Evolutionary conservation across 2,888 invertebrate species (phyloP).

Genomic region (Megalurothrips usitatus): DNA sequence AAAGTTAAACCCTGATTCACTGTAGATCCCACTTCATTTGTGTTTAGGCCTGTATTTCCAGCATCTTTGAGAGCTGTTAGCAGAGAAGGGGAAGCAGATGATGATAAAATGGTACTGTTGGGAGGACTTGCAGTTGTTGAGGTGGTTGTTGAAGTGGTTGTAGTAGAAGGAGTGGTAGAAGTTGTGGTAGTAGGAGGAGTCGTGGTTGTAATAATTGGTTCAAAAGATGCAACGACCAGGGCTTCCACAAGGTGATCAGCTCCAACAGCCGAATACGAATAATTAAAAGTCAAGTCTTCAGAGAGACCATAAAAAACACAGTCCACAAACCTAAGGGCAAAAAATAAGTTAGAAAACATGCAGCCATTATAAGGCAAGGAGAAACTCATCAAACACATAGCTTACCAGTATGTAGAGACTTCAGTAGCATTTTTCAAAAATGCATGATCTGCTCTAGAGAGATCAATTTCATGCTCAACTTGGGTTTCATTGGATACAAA

Average conservation of each 20-base stretch:
- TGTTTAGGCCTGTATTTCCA: conserved; percentile 4
- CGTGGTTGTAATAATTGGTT: conserved; percentile 50
- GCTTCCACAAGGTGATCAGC: conserved; percentile 61
- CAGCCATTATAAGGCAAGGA: too few relatives aligned
- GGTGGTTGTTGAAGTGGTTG: conserved; percentile 43
- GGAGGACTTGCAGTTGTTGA: conserved; percentile 27
- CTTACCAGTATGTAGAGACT: conserved; percentile 62
- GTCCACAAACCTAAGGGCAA: conserved; percentile 56
- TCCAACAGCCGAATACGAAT: conserved; percentile 52
- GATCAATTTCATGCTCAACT: conserved; percentile 55
- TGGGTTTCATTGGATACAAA: conserved; percentile 61
- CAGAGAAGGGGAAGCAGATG: conserved; percentile 38
- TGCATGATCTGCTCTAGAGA: conserved; percentile 58
- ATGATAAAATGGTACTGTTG: conserved; percentile 42
- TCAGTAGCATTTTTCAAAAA: conserved; percentile 56
- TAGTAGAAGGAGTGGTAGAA: conserved; percentile 50
- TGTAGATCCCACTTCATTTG: background rate
- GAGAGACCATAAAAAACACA: conserved; percentile 65
- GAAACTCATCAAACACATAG: too few relatives aligned
- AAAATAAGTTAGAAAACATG: background rate
- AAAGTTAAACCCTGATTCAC: background rate
- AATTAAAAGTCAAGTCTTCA: conserved; percentile 60
- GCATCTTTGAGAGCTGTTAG: background rate
- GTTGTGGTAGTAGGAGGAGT: conserved; percentile 52
- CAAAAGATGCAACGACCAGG: conserved; percentile 65